A percentile compares a stretch with the other conserved stretches of the same genome.
phyloP scores from a whole-genome alignment of 1,140 invertebrate species.

The Branchinecta lynchi region DNA sequence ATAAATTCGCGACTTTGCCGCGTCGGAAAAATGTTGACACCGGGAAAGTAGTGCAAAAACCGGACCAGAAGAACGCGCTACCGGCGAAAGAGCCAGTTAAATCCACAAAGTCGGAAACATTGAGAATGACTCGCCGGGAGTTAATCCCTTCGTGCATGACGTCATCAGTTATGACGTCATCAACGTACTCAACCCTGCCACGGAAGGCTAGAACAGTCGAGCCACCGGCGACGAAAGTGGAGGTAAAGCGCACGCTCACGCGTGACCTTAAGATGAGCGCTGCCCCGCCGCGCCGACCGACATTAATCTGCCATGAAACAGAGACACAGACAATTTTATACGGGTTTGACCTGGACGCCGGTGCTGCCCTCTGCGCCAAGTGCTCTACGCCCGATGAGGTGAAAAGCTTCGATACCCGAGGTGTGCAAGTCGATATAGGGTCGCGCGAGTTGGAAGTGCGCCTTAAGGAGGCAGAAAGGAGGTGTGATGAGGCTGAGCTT shows the following conservation, averaged over 20 bases:
- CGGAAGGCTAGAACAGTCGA: background rate
- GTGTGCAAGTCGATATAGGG: background rate
- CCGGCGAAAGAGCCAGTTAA: background rate
- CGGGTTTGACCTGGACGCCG: background rate
- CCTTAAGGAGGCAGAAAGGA: background rate
- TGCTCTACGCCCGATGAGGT: background rate
- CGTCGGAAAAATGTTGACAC: conserved; percentile 17
- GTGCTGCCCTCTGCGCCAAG: background rate
- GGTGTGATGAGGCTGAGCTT: background rate
- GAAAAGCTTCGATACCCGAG: background rate
- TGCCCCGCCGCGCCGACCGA: background rate
- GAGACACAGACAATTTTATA: background rate
- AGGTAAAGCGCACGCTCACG: background rate
- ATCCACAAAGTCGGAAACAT: background rate
- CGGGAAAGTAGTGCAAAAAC: background rate
- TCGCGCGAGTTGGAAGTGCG: background rate
- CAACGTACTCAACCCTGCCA: background rate
- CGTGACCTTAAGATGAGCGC: background rate
- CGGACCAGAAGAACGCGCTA: conserved; percentile 13
- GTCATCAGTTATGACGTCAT: background rate
- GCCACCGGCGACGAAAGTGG: background rate
- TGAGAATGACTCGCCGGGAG: background rate
- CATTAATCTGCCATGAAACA: background rate
- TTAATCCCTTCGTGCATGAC: background rate
- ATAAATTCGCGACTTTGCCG: conserved; percentile 21